Conservation (phyloP, 2,888 invertebrate genomes). For the Thysanoteuthis rhombus region DNA sequence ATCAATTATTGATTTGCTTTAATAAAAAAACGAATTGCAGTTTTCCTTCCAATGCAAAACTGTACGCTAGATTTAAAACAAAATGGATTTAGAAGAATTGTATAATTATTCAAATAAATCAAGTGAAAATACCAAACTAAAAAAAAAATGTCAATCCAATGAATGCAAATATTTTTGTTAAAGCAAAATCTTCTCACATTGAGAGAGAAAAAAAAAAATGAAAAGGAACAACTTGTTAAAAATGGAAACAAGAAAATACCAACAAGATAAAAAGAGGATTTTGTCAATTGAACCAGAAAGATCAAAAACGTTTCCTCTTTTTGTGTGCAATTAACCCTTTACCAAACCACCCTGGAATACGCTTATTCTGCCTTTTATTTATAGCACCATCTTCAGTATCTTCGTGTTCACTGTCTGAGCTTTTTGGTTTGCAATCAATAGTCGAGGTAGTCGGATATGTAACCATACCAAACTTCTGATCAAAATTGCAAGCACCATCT, state of each 20-base stretch:
- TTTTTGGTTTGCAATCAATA: background rate
- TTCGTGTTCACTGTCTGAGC: background rate
- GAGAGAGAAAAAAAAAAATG: background rate
- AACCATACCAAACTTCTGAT: background rate
- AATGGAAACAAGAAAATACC: no score
- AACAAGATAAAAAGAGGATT: background rate
- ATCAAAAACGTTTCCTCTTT: conserved; percentile 43
- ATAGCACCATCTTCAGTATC: background rate
- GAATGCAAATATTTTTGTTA: background rate
- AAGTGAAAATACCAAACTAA: background rate
- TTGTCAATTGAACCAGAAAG: no score
- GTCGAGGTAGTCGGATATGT: background rate
- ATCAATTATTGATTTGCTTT: background rate
- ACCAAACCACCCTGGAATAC: conserved; percentile 62
- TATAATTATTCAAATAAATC: background rate
- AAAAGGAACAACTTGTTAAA: no score
- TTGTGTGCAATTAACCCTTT: conserved; percentile 55
- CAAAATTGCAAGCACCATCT: background rate
- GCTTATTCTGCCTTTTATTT: background rate
- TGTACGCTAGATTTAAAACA: background rate
- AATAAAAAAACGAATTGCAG: background rate
- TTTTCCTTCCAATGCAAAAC: background rate
- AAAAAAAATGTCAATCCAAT: background rate
- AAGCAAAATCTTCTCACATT: background rate
- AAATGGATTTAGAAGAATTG: background rate